Base-by-base conservation (phyloP, 2,888 invertebrate genomes). In the Chelonus formosanus region DNA sequence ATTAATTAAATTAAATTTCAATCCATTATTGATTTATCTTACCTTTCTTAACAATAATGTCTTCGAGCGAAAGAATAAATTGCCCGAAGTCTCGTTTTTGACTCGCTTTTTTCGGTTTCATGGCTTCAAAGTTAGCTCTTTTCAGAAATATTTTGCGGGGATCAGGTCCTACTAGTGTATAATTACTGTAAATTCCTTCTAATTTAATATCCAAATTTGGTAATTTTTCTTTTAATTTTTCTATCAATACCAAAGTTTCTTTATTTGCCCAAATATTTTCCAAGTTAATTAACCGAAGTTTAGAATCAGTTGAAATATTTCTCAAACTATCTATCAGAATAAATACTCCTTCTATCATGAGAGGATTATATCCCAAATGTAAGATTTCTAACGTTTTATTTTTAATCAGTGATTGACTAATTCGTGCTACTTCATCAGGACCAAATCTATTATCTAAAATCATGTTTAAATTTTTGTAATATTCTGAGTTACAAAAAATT, bases 291-390 rank as follows among this genome's bases (percentile, higher is more conserved):
- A 79, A 67, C 10, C 76, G 73, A 31, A 88, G 73, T 45, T 78
- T 73, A 63, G 80, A 79, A 2, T 77, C 75, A 1, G 81, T 80
- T 5, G 80, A 73, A 34, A 63, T 67, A 7, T 66, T 63, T 1
- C 74, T 75, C 3, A 87, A 73, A 34, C 84, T 77, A n/a, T 77
- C 78, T 5, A 86, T 74, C 31, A 88, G 65, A n/a, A 65, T 67
- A n/a, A 84, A 77, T 0, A 85, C 86, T 54, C 87, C 87, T 3
- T 82, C 82, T 2, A 86, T 78, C 32, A 82, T 82, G 36, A 87
- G 80, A 6, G 86, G 85, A 78, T 89, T 89, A 68, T 85, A 83
- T 35, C 86, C 86, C 3, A 89, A 74, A 73, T 85, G 84, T 8
- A 89, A 67, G 52, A 78, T 78, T 63, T 81, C 72, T 8, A 89